A percentile compares a stretch with the other conserved stretches of the same genome.
Conservation (phyloP, 2,797 vertebrate species). For the Eulemur coronatus region DNA sequence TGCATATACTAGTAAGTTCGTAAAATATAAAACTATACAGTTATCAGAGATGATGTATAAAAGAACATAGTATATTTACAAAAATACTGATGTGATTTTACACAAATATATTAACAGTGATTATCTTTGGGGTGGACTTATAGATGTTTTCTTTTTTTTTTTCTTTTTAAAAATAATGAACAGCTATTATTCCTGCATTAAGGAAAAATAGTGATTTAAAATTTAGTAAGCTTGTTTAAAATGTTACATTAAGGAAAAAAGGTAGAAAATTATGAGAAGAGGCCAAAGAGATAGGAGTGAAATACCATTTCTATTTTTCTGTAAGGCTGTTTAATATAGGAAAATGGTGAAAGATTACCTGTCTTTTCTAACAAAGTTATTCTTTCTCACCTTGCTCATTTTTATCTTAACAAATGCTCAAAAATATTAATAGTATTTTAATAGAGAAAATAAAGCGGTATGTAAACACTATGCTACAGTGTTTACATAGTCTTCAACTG, state of each 20-base stretch:
- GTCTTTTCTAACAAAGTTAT: neutral
- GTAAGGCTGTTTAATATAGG: neutral
- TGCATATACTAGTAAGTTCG: neutral
- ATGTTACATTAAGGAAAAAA: neutral
- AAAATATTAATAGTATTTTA: neutral
- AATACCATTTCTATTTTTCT: neutral
- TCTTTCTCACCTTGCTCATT: neutral
- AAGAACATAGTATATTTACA: neutral
- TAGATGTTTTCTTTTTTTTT: neutral
- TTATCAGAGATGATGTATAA: neutral
- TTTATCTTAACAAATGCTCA: constrained; percentile 5
- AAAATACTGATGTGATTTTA: constrained; percentile 18
- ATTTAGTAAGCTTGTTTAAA: neutral
- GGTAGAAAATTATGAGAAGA: neutral
- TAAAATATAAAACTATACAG: neutral
- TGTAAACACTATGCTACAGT: neutral
- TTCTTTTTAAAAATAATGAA: neutral
- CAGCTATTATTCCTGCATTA: neutral
- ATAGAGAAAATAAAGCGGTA: neutral
- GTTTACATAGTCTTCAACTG: neutral
- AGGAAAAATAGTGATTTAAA: neutral
- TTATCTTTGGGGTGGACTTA: neutral
- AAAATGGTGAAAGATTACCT: neutral
- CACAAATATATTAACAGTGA: neutral
- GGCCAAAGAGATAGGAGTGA: neutral